Evolutionary conservation across 2,797 vertebrate species (phyloP), one percentile per base, ranked within the genome.

Genomic region (Sebastes hopkinsi): DNA sequence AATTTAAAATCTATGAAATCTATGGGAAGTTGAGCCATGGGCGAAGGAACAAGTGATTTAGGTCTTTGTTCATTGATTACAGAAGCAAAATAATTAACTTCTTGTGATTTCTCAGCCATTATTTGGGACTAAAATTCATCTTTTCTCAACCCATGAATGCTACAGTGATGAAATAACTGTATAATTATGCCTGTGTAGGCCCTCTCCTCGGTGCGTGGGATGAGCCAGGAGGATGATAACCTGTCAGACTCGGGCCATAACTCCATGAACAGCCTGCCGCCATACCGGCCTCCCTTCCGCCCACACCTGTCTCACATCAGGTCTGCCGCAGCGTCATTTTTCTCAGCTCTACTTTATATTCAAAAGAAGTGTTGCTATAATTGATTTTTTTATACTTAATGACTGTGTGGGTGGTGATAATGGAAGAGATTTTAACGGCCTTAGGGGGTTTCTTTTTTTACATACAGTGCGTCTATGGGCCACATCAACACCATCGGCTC

Each of bases 401-500:
- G 34, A 75, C 25, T 56, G 46, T 64, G 76, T 82, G 46, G 69
- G 69, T 25, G 18, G 71, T 50, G 64, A 87, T 84, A 22, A 74
- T 84, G 27, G 14, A 50, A 50, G 67, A 65, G 27, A 81, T 77
- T 77, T 71, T 64, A 69, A 77, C 60, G 11, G 8, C 2, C 3
- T 68, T 67, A 10, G 3, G 86, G 23, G 30, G 8, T 82, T 38
- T 59, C 4, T 38, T 69, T 64, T 70, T 64, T 20, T 72, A n/a
- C 8, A 0, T 22, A 0, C 10, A 99, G 98, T 2, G 98, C 98
- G 72, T 99, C 98, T 7, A 96, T 98, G 95, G 97, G 99, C 83
- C 97, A 99, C 91, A 97, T 99, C 85, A 98, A 99, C 90, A 97
- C 97, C 88, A 97, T 99, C 0, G 97, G 98, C 76, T 99, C 98